Evolutionary conservation across 2,888 invertebrate genomes (phyloP), one percentile per base, ranked within the genome.

Genomic region (Strigamia maritima): DNA sequence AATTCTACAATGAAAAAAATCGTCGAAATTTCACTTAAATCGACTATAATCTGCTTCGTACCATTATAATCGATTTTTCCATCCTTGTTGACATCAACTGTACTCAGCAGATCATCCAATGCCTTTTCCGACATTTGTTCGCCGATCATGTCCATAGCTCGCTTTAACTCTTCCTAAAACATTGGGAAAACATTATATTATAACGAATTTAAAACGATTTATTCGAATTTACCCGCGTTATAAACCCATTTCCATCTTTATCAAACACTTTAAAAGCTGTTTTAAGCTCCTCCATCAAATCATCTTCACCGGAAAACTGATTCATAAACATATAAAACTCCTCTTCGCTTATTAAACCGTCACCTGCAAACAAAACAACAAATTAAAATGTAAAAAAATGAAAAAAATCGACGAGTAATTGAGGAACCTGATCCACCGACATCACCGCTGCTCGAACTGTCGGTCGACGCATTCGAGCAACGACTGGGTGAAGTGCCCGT

Each of bases 181-280:
- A 0, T 22, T n/a, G 0, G n/a, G n/a, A n/a, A n/a, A n/a, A n/a
- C n/a, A 35, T n/a, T 26, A n/a, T n/a, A n/a, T n/a, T 44, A 35
- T 12, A 38, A 38, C 4, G 8, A 22, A 38, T n/a, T n/a, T n/a
- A n/a, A n/a, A n/a, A n/a, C n/a, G n/a, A n/a, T 28, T 26, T 22
- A 49, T 8, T 75, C 16, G 26, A 77, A 75, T 65, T 78, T 77
- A 84, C 84, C 78, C 83, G 83, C 60, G 92, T 94, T 85, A 95
- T 95, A 87, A 92, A 95, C 40, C 95, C 95, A 86, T 95, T 94
- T 84, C 92, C 91, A 85, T 95, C 94, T 80, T 94, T 91, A 88
- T 95, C 95, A 86, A 95, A 95, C 79, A 93, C 94, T 85, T 93
- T 90, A 88, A 95, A 95, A 83, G 95, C 95, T 80, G 95, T 94